These are phyloP conservation scores for Rhabdomys pumilio DNA, from an alignment of 2,797 vertebrate genomes.

Conservation along the genomic window DNA sequence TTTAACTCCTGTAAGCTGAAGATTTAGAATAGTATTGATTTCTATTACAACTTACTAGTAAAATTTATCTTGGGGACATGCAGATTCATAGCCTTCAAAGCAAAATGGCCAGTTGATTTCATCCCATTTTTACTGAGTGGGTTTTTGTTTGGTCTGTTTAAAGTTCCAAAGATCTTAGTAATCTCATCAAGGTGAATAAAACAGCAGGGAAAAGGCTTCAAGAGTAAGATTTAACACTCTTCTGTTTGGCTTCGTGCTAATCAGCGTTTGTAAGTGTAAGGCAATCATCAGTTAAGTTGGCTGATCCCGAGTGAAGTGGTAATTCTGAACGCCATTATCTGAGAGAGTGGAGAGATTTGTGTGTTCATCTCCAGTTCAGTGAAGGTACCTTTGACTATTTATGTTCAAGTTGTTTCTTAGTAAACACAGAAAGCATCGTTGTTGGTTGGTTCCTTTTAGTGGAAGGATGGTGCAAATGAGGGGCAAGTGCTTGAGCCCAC, in stretches of 20 bases:
- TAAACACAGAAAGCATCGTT: neutral
- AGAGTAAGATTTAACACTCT: constrained; percentile 61
- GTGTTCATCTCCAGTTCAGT: neutral
- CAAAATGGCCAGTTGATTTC: constrained; percentile 47
- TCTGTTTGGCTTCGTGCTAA: constrained; percentile 9
- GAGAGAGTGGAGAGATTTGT: constrained; percentile 24
- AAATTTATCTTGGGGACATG: constrained; percentile 50
- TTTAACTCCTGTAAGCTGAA: constrained; percentile 11
- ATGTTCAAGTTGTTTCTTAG: neutral
- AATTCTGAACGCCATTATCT: neutral
- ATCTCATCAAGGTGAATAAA: constrained; percentile 59
- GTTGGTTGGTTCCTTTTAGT: neutral
- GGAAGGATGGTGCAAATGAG: neutral
- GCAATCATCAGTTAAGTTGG: neutral
- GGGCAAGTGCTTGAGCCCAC: no score
- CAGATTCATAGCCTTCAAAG: constrained; percentile 4
- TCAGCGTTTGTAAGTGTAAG: neutral
- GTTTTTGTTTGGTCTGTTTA: constrained; percentile 61
- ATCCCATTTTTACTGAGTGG: constrained; percentile 54
- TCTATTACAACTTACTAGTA: constrained; percentile 22
- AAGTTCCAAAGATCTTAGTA: constrained; percentile 70
- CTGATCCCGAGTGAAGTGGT: neutral
- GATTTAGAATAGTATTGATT: constrained; percentile 11
- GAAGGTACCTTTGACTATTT: neutral
- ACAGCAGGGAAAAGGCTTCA: constrained; percentile 45